Percentiles rank a stretch among this genome's conserved stretches.
phyloP scores from a whole-genome alignment of 1,140 invertebrate species.

The Ceratosolen fusciceps region DNA sequence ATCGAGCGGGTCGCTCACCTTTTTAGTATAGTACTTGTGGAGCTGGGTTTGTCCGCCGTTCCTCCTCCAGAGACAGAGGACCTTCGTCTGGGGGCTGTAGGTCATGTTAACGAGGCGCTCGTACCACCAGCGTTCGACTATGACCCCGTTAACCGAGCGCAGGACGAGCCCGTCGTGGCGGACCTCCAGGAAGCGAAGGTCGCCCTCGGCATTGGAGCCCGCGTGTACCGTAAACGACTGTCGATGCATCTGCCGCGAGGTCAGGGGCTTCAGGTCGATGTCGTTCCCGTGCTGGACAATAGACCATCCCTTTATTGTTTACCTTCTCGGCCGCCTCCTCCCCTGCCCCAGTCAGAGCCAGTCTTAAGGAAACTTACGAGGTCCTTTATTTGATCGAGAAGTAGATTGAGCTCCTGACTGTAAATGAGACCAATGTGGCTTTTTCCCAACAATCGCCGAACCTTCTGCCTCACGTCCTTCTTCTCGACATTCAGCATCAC shows the following conservation, averaged over 20 bases:
- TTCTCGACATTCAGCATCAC: slow-evolving; percentile 94
- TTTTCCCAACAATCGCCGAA: slow-evolving; percentile 94
- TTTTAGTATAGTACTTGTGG: slow-evolving; percentile 99
- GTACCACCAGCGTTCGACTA: slow-evolving; percentile 99
- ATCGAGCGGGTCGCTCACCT: slow-evolving; percentile 75
- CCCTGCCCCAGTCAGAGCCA: too few relatives aligned
- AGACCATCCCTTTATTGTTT: too few relatives aligned
- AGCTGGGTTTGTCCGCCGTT: slow-evolving; percentile 93
- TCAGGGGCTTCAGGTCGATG: slow-evolving; percentile 94
- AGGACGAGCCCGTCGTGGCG: slow-evolving; percentile 97
- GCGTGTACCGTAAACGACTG: slow-evolving; percentile 98
- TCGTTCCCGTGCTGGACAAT: slow-evolving; percentile 89
- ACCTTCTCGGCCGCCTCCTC: too few relatives aligned
- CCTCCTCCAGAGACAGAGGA: slow-evolving; percentile 95
- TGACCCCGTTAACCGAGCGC: slow-evolving; percentile 92
- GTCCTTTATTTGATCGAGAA: slow-evolving; percentile 95
- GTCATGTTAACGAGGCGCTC: slow-evolving; percentile 99
- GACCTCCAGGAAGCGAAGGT: slow-evolving; percentile 97
- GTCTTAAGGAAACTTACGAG: slow-evolving; percentile 82
- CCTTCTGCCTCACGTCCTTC: slow-evolving; percentile 90
- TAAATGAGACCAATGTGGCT: slow-evolving; percentile 98
- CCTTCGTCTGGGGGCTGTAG: slow-evolving; percentile 97
- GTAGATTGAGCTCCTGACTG: slow-evolving; percentile 96
- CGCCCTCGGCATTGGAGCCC: slow-evolving; percentile 90
- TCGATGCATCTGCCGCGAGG: slow-evolving; percentile 92